Evolutionary conservation across 2,113 vertebrate species (phyloP).

Genomic region (Anser brachyrhynchus): DNA sequence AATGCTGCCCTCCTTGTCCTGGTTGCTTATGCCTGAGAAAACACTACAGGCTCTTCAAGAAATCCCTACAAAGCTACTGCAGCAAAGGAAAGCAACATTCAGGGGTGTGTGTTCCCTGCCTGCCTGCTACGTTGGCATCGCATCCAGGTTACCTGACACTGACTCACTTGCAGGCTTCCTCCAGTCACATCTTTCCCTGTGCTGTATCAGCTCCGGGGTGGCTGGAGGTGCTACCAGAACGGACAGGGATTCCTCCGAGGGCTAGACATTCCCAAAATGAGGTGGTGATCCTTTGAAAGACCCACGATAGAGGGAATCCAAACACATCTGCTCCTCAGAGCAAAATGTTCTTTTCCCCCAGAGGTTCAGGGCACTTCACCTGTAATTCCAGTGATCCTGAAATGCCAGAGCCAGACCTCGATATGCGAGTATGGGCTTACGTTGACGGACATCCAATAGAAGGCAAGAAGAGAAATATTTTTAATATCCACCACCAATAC

Average conservation of each 20-base stretch:
- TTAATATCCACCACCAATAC: too few species aligned
- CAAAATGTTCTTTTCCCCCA: not conserved
- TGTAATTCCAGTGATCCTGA: not conserved
- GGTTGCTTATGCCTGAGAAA: not conserved
- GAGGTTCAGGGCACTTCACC: not conserved
- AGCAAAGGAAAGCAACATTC: not conserved
- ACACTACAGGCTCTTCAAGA: rapidly evolving
- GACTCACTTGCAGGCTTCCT: not conserved
- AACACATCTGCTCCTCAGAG: not conserved
- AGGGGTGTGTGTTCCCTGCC: rapidly evolving
- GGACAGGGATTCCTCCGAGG: rapidly evolving
- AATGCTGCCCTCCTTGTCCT: rapidly evolving
- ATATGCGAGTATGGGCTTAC: rapidly evolving
- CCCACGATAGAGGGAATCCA: rapidly evolving
- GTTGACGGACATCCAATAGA: not conserved
- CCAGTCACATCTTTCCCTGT: rapidly evolving
- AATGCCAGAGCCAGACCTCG: not conserved
- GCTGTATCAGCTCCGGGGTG: not conserved
- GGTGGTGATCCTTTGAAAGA: not conserved
- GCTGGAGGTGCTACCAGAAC: not conserved
- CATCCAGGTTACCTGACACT: not conserved
- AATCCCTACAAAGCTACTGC: not conserved
- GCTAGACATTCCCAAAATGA: too few species aligned
- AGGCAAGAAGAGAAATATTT: not conserved
- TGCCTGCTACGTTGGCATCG: not conserved